phyloP scores from a whole-genome alignment of 2,113 vertebrate species.

The Narcine bancroftii region DNA sequence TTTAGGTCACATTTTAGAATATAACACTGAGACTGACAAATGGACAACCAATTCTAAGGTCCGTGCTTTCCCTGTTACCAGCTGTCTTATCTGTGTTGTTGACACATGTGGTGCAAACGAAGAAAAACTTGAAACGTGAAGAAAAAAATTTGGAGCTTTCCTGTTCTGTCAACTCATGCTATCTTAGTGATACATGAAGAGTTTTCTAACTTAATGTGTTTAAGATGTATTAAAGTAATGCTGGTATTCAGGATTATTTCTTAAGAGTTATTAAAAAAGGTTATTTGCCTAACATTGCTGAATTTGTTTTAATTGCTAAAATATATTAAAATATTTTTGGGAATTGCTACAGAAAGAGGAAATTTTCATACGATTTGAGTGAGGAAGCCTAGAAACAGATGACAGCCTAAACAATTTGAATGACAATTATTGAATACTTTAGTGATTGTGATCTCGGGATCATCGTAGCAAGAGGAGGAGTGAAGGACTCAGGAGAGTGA shows the following conservation, averaged over 20 bases:
- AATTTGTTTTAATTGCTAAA: conserved; percentile 11
- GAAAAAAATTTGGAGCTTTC: background rate
- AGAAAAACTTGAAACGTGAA: conserved; percentile 71
- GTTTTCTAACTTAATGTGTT: background rate
- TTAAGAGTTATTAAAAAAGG: conserved; percentile 13
- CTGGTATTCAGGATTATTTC: conserved; percentile 12
- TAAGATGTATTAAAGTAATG: background rate
- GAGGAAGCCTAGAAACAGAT: background rate
- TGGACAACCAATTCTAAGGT: conserved; percentile 88
- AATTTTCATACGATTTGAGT: background rate
- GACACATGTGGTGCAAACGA: conserved; percentile 94
- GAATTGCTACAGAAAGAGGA: background rate
- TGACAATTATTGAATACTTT: background rate
- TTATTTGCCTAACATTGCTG: background rate
- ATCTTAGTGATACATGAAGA: background rate
- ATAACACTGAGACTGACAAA: conserved; percentile 86
- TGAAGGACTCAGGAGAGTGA: too few species aligned
- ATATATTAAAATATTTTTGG: background rate
- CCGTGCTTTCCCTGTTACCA: conserved; percentile 89
- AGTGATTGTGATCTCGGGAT: too few species aligned
- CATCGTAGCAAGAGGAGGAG: too few species aligned
- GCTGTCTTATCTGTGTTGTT: conserved; percentile 90
- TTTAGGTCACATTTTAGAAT: conserved; percentile 86
- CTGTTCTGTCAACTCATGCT: background rate
- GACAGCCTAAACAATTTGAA: too few species aligned